These are phyloP conservation scores for Danio jaintianensis DNA, from an alignment of 2,797 vertebrate genomes.

Conservation along the genomic window DNA sequence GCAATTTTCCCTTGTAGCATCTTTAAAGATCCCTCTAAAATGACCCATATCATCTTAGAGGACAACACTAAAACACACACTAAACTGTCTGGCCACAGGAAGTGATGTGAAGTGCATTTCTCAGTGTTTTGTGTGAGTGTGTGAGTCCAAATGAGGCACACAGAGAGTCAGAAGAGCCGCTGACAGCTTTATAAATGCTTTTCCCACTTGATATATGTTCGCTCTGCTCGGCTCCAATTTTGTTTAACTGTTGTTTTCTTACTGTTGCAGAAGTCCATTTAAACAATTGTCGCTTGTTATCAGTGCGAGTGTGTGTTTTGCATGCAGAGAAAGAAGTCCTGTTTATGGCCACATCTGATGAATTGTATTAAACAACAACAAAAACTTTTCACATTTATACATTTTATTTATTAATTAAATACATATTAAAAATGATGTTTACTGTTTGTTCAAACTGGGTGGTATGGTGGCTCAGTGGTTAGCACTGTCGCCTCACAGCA, in stretches of 20 bases:
- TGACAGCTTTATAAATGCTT: conserved; percentile 82
- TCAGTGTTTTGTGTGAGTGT: conserved; percentile 50
- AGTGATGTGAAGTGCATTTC: conserved; percentile 4
- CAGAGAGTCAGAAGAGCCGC: conserved; percentile 68
- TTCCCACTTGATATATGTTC: conserved; percentile 78
- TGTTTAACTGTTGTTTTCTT: conserved; percentile 63
- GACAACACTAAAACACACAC: not conserved
- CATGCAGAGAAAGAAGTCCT: not conserved
- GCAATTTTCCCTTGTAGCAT: not conserved
- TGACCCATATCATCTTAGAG: conserved; percentile 7
- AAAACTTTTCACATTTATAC: too few species aligned
- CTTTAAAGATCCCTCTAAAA: conserved; percentile 19
- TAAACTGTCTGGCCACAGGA: conserved; percentile 14
- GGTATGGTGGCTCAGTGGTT: too few species aligned
- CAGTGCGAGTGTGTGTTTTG: conserved; percentile 24
- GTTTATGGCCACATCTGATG: not conserved
- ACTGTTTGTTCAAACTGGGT: too few species aligned
- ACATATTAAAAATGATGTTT: too few species aligned
- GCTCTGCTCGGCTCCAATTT: conserved; percentile 75
- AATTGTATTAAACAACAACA: too few species aligned
- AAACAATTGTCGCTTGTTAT: conserved; percentile 54
- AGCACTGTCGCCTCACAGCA: too few species aligned
- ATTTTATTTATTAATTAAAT: too few species aligned
- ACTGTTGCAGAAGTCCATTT: conserved; percentile 64
- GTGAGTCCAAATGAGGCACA: conserved; percentile 70